Base-by-base conservation (phyloP, 1,140 invertebrate genomes). In the Cydia splendana region DNA sequence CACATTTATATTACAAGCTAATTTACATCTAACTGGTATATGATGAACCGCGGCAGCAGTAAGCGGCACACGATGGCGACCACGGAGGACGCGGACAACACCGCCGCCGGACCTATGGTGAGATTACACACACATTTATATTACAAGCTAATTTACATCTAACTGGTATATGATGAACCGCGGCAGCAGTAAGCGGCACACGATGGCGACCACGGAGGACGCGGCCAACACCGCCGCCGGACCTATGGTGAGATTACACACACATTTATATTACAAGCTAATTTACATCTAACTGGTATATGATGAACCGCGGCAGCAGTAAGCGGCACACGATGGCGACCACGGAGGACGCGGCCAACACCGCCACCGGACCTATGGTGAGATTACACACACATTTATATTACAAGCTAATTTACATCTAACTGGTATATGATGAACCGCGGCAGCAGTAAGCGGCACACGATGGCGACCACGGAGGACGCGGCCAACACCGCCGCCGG, bases 121-220 rank as follows among this genome's bases (percentile, higher is more conserved):
- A 81, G 38, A 15, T 24, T 53, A 12, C 9, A 24, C 24, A 76
- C 62, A 57, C 24, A n/a, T 67, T n/a, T n/a, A n/a, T n/a, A n/a
- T n/a, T n/a, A n/a, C n/a, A n/a, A n/a, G n/a, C n/a, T n/a, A n/a
- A n/a, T n/a, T n/a, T n/a, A n/a, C n/a, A n/a, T n/a, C n/a, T n/a
- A n/a, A n/a, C n/a, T n/a, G 97, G 82, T 97, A 97, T 84, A 95
- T 97, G 94, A 92, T 96, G 82, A 95, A 93, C 51, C 93, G 97
- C 62, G 97, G 97, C 18, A 94, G 95, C 81, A 94, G 92, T 9
- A 95, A 96, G 88, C 89, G 95, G 10, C 94, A 97, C 93, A 95
- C 95, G 75, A 94, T 96, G 95, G 94, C 96, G 81, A 88, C 93
- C 89, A 91, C 95, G 77, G 88, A 96, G 81, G 96, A 96, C 81